A percentile compares a stretch with the other conserved stretches of the same genome.
Evolutionary conservation across 2,113 vertebrate genomes (phyloP).

Genomic region (Neodon shergylaensis): DNA sequence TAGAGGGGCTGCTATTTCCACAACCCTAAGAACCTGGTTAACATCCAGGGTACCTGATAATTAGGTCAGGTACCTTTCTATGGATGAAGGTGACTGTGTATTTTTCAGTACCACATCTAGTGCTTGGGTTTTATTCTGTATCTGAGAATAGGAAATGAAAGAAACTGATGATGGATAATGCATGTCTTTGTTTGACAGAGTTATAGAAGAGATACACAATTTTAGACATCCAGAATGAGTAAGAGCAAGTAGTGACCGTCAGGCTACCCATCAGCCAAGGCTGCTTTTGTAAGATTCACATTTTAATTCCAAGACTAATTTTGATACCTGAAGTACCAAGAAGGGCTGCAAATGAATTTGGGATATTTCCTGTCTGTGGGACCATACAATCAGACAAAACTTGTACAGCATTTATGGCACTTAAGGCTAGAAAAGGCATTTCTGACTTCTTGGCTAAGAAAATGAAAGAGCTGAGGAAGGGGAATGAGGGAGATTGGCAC

Average conservation of each 20-base stretch:
- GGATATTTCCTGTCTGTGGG: not conserved
- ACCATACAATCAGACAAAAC: too few relatives aligned
- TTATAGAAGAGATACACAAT: not conserved
- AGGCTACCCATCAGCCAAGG: not conserved
- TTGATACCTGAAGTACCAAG: not conserved
- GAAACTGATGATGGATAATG: not conserved
- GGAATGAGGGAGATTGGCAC: not conserved
- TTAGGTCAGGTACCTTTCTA: not conserved
- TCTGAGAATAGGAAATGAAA: not conserved
- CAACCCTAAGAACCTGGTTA: not conserved
- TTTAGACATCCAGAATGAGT: not conserved
- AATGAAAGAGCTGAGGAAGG: not conserved
- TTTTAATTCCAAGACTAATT: not conserved
- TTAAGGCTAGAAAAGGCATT: not conserved
- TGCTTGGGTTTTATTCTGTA: not conserved
- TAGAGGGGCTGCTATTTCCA: not conserved
- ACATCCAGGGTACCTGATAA: not conserved
- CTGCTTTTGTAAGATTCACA: not conserved
- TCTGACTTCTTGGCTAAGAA: not conserved
- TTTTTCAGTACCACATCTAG: not conserved
- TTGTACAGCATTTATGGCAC: not conserved
- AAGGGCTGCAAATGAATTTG: not conserved
- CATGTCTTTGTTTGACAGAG: not conserved
- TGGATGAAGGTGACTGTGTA: too few relatives aligned
- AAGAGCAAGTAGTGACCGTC: fast-evolving